A percentile compares a stretch with the other conserved stretches of the same genome.
Evolutionary conservation across 2,797 vertebrate genomes (phyloP).

Genomic region (Paratrypauchen microcephalus): DNA sequence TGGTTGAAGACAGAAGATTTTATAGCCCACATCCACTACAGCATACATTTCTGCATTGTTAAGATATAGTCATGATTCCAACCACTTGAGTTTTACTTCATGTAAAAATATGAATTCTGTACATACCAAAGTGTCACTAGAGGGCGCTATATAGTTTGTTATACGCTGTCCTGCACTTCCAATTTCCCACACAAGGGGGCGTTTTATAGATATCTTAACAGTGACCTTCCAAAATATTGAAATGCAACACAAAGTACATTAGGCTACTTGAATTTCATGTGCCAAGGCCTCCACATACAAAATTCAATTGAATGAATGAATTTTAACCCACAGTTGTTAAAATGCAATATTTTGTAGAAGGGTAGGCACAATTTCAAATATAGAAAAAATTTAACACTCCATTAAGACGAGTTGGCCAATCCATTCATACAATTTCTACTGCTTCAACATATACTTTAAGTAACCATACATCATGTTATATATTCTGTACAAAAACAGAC

Average conservation of each 20-base stretch:
- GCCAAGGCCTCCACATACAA: background rate
- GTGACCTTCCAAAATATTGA: background rate
- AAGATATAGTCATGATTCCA: no score
- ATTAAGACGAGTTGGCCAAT: background rate
- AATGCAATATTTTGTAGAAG: background rate
- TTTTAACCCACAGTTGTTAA: background rate
- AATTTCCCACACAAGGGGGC: background rate
- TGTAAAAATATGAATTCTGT: no score
- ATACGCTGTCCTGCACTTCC: background rate
- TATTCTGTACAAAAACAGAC: slow-evolving; percentile 22
- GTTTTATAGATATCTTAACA: background rate
- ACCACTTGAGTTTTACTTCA: no score
- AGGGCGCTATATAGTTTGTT: background rate
- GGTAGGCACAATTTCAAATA: background rate
- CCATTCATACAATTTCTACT: background rate
- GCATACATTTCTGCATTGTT: no score
- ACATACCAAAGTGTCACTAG: background rate
- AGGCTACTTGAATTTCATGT: background rate
- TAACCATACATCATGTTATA: background rate
- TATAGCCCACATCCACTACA: no score
- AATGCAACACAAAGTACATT: background rate
- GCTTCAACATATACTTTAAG: slow-evolving; percentile 5
- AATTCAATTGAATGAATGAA: background rate
- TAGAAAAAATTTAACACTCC: background rate
- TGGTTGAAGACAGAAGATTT: no score